Base-by-base conservation (phyloP, 2,888 invertebrate species). In the Sinodicranocentrus sp. region DNA sequence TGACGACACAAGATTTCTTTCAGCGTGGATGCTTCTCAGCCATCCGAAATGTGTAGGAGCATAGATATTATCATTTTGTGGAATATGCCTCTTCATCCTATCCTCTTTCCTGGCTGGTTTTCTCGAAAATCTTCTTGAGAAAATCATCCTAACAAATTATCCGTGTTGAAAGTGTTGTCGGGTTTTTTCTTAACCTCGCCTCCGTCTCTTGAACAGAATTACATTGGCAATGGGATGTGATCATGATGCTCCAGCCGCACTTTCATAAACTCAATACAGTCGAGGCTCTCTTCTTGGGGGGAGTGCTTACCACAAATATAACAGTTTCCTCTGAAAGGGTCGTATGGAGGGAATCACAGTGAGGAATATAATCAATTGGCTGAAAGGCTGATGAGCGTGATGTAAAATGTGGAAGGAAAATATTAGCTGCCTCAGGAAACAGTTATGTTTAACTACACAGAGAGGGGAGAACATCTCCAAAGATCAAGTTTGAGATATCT, bases 351-450 rank as follows among this genome's bases (percentile, higher is more conserved):
- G 5, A 33, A n/a, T n/a, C n/a, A n/a, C n/a, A n/a, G n/a, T n/a
- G n/a, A n/a, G n/a, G 3, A 33, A 33, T n/a, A 28, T 28, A 28
- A 61, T 61, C 61, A 28, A 61, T 61, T 61, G 61, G n/a, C 33
- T 28, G 61, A 23, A 17, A 39, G 39, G 65, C 15, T 43, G 65
- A 65, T 65, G 44, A 65, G 26, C 21, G 23, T 25, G 68, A 52
- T 68, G 68, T 52, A 48, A 68, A 63, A 68, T 1, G 68, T 25
- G 48, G 52, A 68, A 68, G 52, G 25, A 68, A 48, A 65, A 17
- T 68, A 68, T 68, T 68, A 44, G 26, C 3, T 52, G 68, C 48
- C 44, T 67, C 63, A 44, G 65, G 65, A 65, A 65, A 65, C 65
- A 65, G 43, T 65, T 65, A 43, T 43, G 43, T 39, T 43, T 43